Percentiles rank a stretch among this genome's conserved stretches.
Evolutionary conservation across 2,113 vertebrate genomes (phyloP).

Genomic region (Rhynchomys soricoides): DNA sequence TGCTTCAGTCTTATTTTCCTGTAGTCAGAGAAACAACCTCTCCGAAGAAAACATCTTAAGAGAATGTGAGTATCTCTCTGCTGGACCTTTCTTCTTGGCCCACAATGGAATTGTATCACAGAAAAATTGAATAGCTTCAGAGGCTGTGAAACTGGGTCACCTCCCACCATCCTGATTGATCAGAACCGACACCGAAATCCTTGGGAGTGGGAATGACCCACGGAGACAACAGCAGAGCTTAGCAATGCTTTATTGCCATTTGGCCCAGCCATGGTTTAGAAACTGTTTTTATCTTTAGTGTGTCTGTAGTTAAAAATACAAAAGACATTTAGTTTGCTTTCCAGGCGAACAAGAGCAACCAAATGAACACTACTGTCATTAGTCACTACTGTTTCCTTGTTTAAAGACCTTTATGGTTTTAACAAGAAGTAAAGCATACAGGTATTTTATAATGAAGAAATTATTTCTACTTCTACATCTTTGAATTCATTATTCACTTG

Average conservation of each 20-base stretch:
- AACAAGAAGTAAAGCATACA: neutral
- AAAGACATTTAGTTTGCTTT: slow-evolving; percentile 52
- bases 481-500: neutral
- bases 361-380: neutral
- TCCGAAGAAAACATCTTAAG: slow-evolving; percentile 62
- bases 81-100: slow-evolving; percentile 40
- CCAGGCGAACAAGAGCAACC: neutral
- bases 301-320: slow-evolving; percentile 48
- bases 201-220: slow-evolving; percentile 18
- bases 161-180: slow-evolving; percentile 49
- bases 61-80: slow-evolving; percentile 52
- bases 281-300: neutral
- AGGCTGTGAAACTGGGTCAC: slow-evolving; percentile 65
- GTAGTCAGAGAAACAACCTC: slow-evolving; percentile 64
- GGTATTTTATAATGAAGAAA: slow-evolving; percentile 22
- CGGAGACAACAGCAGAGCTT: slow-evolving; percentile 23
- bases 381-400: too few species aligned
- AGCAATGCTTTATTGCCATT: slow-evolving; percentile 38
- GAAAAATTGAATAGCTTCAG: slow-evolving; percentile 70
- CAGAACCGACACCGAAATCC: slow-evolving; percentile 47
- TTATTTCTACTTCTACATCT: neutral
- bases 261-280: slow-evolving; percentile 21
- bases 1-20: slow-evolving; percentile 40
- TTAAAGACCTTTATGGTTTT: neutral
- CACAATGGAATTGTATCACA: slow-evolving; percentile 60